Evolutionary conservation across 2,797 vertebrate species (phyloP), one percentile per base, ranked within the genome.

Genomic region (Hydrocynus forskahlii): DNA sequence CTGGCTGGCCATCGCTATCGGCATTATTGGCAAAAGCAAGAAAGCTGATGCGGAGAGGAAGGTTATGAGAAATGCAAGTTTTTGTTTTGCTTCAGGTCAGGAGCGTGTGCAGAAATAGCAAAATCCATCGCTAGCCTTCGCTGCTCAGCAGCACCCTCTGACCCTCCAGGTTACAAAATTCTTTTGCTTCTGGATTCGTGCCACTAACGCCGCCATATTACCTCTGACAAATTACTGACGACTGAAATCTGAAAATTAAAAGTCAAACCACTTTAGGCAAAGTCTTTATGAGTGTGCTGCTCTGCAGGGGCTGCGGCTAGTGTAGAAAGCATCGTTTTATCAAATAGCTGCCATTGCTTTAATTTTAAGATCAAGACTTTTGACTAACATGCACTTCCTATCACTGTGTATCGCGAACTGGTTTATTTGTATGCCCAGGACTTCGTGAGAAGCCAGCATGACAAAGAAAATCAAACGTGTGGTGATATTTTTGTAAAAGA

Each of bases 141-240:
- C 19, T n/a, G 43, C 16, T 43, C 50, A 38, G 8, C 38, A 70
- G 23, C 63, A 69, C 48, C 43, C 38, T 67, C 50, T 68, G 23
- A 63, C 4, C 9, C 29, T 19, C 16, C n/a, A 6, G 40, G 40
- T 80, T 68, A 14, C 0, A 66, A 48, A 60, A 29, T 7, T 66
- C n/a, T 25, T 66, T 35, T 79, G 57, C 66, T 57, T 71, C 19
- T 64, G 14, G 13, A 12, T 54, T 23, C 62, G 10, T 45, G 2
- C 43, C 54, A 35, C 72, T 67, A 52, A 21, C 17, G 48, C 17
- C 38, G 19, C 76, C 79, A 81, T 81, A 48, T 86, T 77, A 69
- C 7, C n/a, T 50, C 17, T 17, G 7, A 68, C 48, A 52, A 16
- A 52, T 3, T 52, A 13, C 48, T 52, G 48, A 7, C 8, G 23